Evolutionary conservation across 2,888 invertebrate species (phyloP).

Genomic region (Protodeltote pygarga): DNA sequence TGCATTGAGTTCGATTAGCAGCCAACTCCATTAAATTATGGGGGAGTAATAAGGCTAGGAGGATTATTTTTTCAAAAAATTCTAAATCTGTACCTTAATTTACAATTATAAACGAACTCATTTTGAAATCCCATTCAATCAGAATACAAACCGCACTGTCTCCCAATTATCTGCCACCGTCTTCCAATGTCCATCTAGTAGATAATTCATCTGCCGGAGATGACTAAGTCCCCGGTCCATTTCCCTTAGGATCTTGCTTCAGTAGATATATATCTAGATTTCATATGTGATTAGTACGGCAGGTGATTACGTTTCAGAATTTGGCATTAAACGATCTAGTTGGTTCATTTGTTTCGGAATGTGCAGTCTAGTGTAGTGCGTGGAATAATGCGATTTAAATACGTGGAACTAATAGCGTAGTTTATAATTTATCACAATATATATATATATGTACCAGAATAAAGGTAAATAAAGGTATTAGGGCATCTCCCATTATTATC

Average conservation of each 20-base stretch:
- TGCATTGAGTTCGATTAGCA: no score
- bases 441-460: no score
- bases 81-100: no score
- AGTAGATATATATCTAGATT: conserved; percentile 30
- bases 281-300: conserved; percentile 28
- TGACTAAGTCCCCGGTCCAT: conserved; percentile 19
- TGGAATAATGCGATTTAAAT: no score
- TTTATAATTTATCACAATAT: no score
- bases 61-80: no score
- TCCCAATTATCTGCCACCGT: conserved; percentile 31
- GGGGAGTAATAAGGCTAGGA: no score
- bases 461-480: no score
- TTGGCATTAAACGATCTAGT: conserved; percentile 15
- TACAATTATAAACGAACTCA: no score
- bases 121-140: conserved; percentile 18
- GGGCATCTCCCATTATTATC: no score
- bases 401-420: no score
- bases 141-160: conserved; percentile 22
- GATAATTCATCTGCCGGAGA: conserved; percentile 43
- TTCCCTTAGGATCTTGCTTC: conserved; percentile 11
- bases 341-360: conserved; percentile 9
- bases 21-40: no score
- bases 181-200: conserved; percentile 24
- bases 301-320: conserved; percentile 30
- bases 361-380: conserved; percentile 8